Evolutionary conservation across 2,888 invertebrate genomes (phyloP).

Genomic region (Sinhomidia bicolor): DNA sequence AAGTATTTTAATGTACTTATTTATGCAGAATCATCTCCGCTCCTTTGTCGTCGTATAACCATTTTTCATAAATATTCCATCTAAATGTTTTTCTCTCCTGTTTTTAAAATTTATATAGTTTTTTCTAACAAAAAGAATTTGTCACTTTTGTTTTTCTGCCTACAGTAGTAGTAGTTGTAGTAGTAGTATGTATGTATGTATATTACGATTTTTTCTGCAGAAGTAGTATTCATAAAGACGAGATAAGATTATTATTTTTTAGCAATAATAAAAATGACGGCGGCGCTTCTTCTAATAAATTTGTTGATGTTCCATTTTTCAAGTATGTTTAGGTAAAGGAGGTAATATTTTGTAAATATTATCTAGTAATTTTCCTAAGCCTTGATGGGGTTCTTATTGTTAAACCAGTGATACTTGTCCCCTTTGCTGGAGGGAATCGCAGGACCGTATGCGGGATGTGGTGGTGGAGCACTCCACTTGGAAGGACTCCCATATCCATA

Average conservation of each 20-base stretch:
- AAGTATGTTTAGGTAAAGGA: neutral
- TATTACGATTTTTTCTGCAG: neutral
- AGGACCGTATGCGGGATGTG: slow-evolving; percentile 73
- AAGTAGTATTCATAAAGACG: slow-evolving; percentile 28
- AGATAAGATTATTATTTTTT: slow-evolving; percentile 27
- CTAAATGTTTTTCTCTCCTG: slow-evolving; percentile 18
- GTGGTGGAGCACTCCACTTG: slow-evolving; percentile 77
- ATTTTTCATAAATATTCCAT: slow-evolving; percentile 16
- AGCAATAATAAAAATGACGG: neutral
- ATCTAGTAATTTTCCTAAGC: slow-evolving; percentile 63
- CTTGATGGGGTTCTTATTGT: slow-evolving; percentile 79
- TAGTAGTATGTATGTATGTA: no score
- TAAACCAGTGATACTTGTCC: slow-evolving; percentile 79
- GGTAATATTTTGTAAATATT: slow-evolving; percentile 35
- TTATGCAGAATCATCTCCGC: slow-evolving; percentile 31
- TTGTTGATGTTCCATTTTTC: slow-evolving; percentile 33
- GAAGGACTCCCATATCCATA: slow-evolving; percentile 76
- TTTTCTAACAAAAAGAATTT: slow-evolving; percentile 45
- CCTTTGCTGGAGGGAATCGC: slow-evolving; percentile 75
- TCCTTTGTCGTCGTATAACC: slow-evolving; percentile 35
- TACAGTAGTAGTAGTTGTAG: no score
- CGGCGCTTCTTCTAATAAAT: neutral
- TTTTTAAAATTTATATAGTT: neutral
- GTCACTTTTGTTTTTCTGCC: slow-evolving; percentile 29
- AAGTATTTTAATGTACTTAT: neutral